These are phyloP conservation scores for Anneissia japonica DNA, from an alignment of 35 echinoderm and acorn worm genomes.

Conservation along the genomic window DNA sequence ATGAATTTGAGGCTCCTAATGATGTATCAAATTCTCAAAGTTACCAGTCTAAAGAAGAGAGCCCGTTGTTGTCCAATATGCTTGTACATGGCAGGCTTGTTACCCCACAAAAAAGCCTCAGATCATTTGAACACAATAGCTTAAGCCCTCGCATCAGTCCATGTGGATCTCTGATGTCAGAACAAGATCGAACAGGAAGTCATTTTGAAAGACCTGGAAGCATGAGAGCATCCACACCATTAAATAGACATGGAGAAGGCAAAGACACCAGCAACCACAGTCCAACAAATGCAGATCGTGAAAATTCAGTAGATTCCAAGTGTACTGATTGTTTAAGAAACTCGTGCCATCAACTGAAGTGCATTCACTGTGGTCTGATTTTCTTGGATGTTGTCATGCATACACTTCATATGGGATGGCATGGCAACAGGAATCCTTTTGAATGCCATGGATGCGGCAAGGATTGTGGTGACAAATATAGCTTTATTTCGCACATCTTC, in stretches of 20 bases:
- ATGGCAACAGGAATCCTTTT: slow-evolving; percentile 53
- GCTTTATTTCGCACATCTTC: slow-evolving; percentile 64
- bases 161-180: too few relatives aligned
- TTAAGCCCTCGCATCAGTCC: background rate
- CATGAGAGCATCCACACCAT: background rate
- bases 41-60: background rate
- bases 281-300: background rate
- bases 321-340: background rate
- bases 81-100: background rate
- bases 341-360: slow-evolving; percentile 13
- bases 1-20: background rate
- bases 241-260: background rate
- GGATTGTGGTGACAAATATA: slow-evolving; percentile 59
- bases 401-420: slow-evolving; percentile 81
- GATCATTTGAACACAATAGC: background rate
- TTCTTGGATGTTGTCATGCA: slow-evolving; percentile 74
- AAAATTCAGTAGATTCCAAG: background rate
- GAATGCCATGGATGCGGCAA: slow-evolving; percentile 62
- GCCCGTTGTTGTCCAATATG: background rate
- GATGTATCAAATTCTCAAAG: background rate
- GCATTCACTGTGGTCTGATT: slow-evolving; percentile 50
- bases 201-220: background rate
- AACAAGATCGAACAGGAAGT: background rate
- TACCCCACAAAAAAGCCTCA: background rate
- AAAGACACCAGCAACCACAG: background rate